phyloP scores from a whole-genome alignment of 2,888 invertebrate species.

The Phragmatobia fuliginosa region DNA sequence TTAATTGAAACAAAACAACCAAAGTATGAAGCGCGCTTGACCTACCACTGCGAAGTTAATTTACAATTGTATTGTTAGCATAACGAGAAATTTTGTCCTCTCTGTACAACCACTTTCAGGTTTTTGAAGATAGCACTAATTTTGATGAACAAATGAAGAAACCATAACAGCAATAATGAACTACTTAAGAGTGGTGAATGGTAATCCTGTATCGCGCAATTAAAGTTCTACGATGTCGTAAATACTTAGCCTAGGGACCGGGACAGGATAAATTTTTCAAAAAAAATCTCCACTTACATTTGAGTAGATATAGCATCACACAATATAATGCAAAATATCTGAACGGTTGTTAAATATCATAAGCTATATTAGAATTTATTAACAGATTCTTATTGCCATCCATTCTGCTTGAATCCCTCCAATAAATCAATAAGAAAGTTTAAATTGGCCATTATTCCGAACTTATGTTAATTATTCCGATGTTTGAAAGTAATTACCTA shows the following conservation, averaged over 20 bases:
- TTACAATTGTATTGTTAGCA: slow-evolving; percentile 48
- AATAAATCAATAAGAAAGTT: slow-evolving; percentile 41
- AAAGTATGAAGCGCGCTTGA: slow-evolving; percentile 69
- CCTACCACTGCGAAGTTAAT: slow-evolving; percentile 65
- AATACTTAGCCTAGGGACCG: too few relatives aligned
- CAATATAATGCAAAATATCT: not conserved
- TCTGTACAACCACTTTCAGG: slow-evolving; percentile 6
- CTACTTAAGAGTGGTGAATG: not conserved
- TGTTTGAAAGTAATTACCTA: slow-evolving; percentile 30
- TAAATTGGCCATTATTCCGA: slow-evolving; percentile 2
- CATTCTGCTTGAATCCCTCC: slow-evolving; percentile 20
- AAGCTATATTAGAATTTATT: not conserved
- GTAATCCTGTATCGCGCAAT: not conserved
- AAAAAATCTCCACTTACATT: too few relatives aligned
- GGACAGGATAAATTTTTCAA: too few relatives aligned
- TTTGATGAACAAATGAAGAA: not conserved
- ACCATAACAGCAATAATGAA: not conserved
- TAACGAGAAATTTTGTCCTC: slow-evolving; percentile 32
- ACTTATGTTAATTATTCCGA: slow-evolving; percentile 34
- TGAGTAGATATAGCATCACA: not conserved
- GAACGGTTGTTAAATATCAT: not conserved
- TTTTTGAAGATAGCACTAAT: not conserved
- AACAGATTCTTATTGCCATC: slow-evolving; percentile 2
- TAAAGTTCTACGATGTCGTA: not conserved
- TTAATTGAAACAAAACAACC: slow-evolving; percentile 78